Percentiles rank a stretch among this genome's conserved stretches.
These are phyloP conservation scores for Lepidurus couesii DNA, from an alignment of 1,140 invertebrate species.

Conservation along the genomic window DNA sequence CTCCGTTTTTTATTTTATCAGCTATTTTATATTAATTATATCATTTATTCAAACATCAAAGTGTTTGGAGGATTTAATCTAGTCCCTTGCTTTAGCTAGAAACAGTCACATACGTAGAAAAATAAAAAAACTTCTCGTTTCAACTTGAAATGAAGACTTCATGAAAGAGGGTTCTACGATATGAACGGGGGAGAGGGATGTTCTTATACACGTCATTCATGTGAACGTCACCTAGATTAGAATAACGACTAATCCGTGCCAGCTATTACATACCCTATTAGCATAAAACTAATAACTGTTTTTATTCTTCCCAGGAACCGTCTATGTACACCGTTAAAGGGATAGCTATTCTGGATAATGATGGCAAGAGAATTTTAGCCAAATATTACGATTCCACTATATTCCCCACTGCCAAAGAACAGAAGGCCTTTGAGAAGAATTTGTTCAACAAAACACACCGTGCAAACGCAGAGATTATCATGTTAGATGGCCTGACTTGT, in stretches of 20 bases:
- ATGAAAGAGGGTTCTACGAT: too few relatives aligned
- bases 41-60: too few relatives aligned
- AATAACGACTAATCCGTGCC: not conserved
- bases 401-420: slow-evolving; percentile 86
- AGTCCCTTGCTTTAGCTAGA: too few relatives aligned
- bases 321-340: slow-evolving; percentile 88
- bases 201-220: not conserved
- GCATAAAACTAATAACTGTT: not conserved
- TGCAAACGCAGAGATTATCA: slow-evolving; percentile 93
- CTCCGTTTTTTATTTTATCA: too few relatives aligned
- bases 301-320: slow-evolving; percentile 63
- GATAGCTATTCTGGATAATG: slow-evolving; percentile 94
- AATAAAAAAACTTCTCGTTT: too few relatives aligned
- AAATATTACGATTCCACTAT: slow-evolving; percentile 94
- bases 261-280: not conserved
- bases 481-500: slow-evolving; percentile 95
- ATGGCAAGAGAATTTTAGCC: slow-evolving; percentile 91
- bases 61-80: too few relatives aligned
- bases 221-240: not conserved
- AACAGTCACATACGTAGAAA: too few relatives aligned
- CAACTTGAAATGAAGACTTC: too few relatives aligned
- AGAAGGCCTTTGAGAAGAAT: slow-evolving; percentile 95
- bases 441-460: slow-evolving; percentile 95
- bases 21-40: too few relatives aligned
- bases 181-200: not conserved